Base-by-base conservation (phyloP, 2,888 invertebrate species). In the Aricia artaxerxes region DNA sequence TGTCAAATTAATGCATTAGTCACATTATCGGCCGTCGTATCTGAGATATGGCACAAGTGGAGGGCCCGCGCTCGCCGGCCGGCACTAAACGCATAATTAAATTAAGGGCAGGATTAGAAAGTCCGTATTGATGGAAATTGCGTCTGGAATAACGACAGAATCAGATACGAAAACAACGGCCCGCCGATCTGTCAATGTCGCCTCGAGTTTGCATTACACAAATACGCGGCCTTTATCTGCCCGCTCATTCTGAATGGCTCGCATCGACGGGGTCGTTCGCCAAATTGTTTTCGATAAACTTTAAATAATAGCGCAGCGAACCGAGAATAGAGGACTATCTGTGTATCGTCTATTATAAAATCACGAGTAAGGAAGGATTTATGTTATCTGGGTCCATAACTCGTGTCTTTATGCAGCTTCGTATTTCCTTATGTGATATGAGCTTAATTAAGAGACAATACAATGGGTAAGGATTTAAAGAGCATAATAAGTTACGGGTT, bases 101-200 rank as follows among this genome's bases (percentile, higher is more conserved):
- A 82, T 82, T 81, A 81, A 82, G 77, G 80, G 82, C 91, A 92
- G 90, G 90, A 92, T 91, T 91, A 89, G 91, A 88, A 87, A 90
- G 88, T 90, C 88, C 88, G 89, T 87, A 91, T 90, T 89, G 91
- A 93, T 92, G 92, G 92, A 92, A 92, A 93, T 93, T 90, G 89
- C 87, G 89, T 87, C 90, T 88, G 88, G 91, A 93, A 93, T 93
- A 92, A 92, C 92, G 91, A 91, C 92, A 89, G 90, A 92, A 94
- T 94, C 94, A 93, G 93, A 94, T 93, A 93, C 91, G 88, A 90
- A 89, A 88, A 90, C 90, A 89, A 89, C 89, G 90, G 90, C 87
- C 90, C 90, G 88, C 91, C 94, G 93, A 94, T 94, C 92, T 92
- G 92, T 94, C 94, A 93, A 89, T 92, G 94, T 94, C 94, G 89